Base-by-base conservation (phyloP, 2,888 invertebrate genomes). In the Teinopalpus imperialis region DNA sequence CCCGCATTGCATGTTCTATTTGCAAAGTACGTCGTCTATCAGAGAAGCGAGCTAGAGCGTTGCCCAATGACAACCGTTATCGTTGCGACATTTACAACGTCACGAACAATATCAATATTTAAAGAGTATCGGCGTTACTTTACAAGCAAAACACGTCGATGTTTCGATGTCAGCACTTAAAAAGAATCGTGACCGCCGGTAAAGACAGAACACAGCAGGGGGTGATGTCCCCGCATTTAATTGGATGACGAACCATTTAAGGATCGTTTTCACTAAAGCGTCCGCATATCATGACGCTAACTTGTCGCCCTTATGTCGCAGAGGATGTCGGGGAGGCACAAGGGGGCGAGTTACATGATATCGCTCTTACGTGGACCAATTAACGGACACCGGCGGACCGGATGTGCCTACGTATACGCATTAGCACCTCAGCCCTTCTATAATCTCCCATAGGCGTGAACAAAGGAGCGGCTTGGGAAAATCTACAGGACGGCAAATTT, bases 281-380 rank as follows among this genome's bases (percentile, higher is more conserved):
- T 61, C 66, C 65, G 59, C 63, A 58, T 55, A 59, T 66, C 69
- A 74, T 69, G 74, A 76, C 61, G 56, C 52, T 63, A 63, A 68
- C 59, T 58, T 69, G 68, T 64, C 68, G 59, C 60, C 61, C 64
- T 27, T 34, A 65, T 69, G 69, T 75, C 74, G 66, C 68, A 66
- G 76, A 82, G 85, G 86, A 86, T 80, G 75, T 72, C 58, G 69
- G 61, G 61, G 60, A 66, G 63, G 65, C 61, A 67, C 63, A 49
- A 65, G 68, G 56, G 71, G 70, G 66, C 67, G 63, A 56, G 70
- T 66, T 80, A 87, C 88, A 88, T 77, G 88, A 83, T 83, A 88
- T 87, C 86, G 86, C 88, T 88, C 87, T 88, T 87, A 88, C 83
- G 80, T 74, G 69, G 77, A 76, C 81, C 88, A 86, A 88, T 88